These are phyloP conservation scores for Mormyrus hasselquistii DNA, from an alignment of 2,797 vertebrate genomes.

Conservation along the genomic window DNA sequence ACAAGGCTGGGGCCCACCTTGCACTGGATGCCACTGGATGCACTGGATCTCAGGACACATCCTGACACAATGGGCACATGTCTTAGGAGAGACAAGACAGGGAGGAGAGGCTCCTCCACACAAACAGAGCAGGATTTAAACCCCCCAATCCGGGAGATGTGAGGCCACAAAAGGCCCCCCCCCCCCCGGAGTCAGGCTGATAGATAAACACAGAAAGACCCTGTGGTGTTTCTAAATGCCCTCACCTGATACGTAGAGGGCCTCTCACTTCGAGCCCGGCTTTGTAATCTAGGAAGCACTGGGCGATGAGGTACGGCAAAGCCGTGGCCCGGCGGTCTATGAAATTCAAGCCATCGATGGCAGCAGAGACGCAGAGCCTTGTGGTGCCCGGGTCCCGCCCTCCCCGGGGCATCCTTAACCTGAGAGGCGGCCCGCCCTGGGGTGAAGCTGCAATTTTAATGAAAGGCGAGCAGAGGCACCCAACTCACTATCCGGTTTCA, in stretches of 20 bases:
- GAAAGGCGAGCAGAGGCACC: neutral
- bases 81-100: neutral
- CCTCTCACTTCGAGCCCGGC: neutral
- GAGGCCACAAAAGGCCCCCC: neutral
- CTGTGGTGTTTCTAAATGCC: neutral
- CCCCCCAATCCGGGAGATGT: neutral
- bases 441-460: neutral
- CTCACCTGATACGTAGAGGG: neutral
- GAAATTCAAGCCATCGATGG: neutral
- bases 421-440: neutral
- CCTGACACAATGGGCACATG: neutral
- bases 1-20: neutral
- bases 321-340: neutral
- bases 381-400: too few species aligned
- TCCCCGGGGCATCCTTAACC: neutral
- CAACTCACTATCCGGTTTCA: neutral
- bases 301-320: neutral
- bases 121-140: neutral
- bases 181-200: too few species aligned
- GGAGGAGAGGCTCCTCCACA: neutral
- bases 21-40: neutral
- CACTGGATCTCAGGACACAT: neutral
- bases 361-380: neutral
- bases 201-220: too few species aligned
- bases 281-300: neutral